Evolutionary conservation across 1,140 invertebrate genomes (phyloP).

Genomic region (Pectinophora gossypiella): DNA sequence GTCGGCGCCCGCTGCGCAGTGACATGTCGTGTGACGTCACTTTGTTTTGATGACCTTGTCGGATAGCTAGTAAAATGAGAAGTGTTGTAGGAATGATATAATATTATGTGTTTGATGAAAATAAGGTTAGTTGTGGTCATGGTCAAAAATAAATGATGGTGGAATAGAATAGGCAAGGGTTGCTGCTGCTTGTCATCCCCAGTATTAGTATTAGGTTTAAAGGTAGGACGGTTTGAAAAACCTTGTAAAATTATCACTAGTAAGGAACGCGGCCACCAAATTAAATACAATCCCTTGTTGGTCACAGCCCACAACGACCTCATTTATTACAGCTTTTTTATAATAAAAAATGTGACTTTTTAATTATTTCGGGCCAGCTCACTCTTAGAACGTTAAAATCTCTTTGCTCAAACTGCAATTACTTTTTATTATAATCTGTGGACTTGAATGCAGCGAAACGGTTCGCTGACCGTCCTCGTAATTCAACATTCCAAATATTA

Average conservation of each 20-base stretch:
- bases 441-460: background rate
- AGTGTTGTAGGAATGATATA: background rate
- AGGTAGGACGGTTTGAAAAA: too few relatives aligned
- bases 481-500: background rate
- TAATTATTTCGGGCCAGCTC: too few relatives aligned
- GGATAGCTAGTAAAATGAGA: background rate
- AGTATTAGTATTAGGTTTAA: background rate
- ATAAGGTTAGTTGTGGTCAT: too few relatives aligned
- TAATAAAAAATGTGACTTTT: background rate
- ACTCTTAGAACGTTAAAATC: too few relatives aligned
- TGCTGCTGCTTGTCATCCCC: too few relatives aligned
- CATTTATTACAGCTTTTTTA: background rate
- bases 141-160: too few relatives aligned
- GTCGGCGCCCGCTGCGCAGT: background rate
- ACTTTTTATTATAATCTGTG: background rate
- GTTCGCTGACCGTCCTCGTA: background rate
- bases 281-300: too few relatives aligned
- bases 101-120: too few relatives aligned
- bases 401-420: too few relatives aligned
- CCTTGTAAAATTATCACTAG: background rate
- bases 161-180: too few relatives aligned
- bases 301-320: background rate
- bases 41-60: background rate
- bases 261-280: background rate
- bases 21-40: background rate